Evolutionary conservation across 2,113 vertebrate genomes (phyloP), one percentile per base, ranked within the genome.

Genomic region (Myxocyprinus asiaticus): DNA sequence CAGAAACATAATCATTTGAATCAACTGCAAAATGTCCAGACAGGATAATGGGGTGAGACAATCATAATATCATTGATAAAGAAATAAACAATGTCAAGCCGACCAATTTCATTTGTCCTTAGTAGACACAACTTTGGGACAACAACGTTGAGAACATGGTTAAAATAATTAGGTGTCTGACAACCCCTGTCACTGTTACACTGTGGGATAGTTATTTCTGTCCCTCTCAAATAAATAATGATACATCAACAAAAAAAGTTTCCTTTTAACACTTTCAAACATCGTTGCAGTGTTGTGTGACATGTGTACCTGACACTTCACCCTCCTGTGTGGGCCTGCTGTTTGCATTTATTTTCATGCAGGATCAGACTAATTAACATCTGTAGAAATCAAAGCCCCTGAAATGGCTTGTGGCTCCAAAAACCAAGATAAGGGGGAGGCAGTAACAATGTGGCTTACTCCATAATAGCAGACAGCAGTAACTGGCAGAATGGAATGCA

Each of bases 331-430:
- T 58, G 6, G 6, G 9, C 51, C 51, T 56, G 43, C 11, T 12
- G 0, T 62, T 59, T 42, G 42, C 15, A 33, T 17, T 10, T 42
- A 69, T 67, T 44, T 66, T 63, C 44, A 88, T 89, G 47, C 84
- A 81, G 83, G 90, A 86, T 75, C 70, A 76, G 66, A 78, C 81
- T 12, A 45, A 66, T 22, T 59, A 77, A 58, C 76, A 55, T 69
- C 51, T 48, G 48, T 22, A 78, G 69, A 83, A 89, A 88, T 83
- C 88, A 84, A 85, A 83, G 84, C 45, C 63, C 55, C 15, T 79
- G 83, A 88, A 82, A 77, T 73, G 45, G 55, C 68, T 59, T 67
- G 75, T 61, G 73, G 67, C 76, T 64, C 79, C 17, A 50, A 12
- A 12, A 69, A 43, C 6, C 55, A 64, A 53, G 12, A 6, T 61